phyloP scores from a whole-genome alignment of 2,888 invertebrate species.

The Ceriagrion tenellum region DNA sequence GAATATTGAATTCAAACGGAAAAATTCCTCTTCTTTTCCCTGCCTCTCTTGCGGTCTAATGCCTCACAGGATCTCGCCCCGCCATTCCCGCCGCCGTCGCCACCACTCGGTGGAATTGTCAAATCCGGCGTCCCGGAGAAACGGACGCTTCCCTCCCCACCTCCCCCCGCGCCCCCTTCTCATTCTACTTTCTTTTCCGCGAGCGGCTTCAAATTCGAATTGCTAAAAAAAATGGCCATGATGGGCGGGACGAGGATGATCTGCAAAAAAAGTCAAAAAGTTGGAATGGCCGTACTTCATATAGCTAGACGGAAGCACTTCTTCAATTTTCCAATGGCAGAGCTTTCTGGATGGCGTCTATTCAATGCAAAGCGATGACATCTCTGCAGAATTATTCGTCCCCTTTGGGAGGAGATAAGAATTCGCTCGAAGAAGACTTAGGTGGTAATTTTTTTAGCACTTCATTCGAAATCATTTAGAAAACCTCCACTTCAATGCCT shows the following conservation, averaged over 20 bases:
- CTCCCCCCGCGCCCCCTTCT: neutral
- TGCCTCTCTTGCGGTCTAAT: neutral
- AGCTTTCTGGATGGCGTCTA: neutral
- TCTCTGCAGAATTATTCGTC: too few relatives aligned
- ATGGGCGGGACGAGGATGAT: neutral
- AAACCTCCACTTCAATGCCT: too few relatives aligned
- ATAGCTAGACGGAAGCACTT: neutral
- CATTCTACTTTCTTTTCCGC: neutral
- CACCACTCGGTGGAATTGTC: neutral
- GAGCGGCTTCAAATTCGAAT: neutral
- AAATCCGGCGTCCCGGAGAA: neutral
- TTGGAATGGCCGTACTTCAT: neutral
- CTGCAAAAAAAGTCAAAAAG: neutral
- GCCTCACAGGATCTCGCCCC: neutral
- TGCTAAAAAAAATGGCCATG: neutral
- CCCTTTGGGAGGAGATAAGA: too few relatives aligned
- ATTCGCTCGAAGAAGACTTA: too few relatives aligned
- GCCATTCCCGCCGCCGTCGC: neutral
- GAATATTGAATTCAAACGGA: conserved; percentile 31
- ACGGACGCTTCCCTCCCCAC: neutral
- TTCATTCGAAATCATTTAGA: too few relatives aligned
- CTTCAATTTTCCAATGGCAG: neutral
- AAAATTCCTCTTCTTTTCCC: neutral
- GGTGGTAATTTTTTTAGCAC: too few relatives aligned
- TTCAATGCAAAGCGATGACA: neutral